Evolutionary conservation across 2,888 invertebrate species (phyloP).

Genomic region (Cheiracanthium punctorium): DNA sequence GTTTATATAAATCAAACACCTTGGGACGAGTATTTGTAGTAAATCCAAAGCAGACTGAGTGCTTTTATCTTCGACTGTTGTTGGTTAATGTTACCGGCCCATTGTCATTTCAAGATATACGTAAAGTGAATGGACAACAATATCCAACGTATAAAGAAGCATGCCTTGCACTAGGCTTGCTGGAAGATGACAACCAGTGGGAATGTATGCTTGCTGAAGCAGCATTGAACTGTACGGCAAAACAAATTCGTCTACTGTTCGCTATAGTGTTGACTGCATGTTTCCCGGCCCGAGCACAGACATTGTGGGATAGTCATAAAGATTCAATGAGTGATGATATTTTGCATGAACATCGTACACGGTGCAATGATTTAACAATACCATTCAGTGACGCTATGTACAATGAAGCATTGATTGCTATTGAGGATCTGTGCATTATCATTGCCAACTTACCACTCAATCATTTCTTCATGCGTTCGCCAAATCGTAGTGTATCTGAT

Average conservation of each 20-base stretch:
- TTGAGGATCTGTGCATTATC: conserved; percentile 18
- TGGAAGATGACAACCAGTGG: conserved; percentile 41
- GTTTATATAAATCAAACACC: too few relatives aligned
- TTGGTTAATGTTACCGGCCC: conserved; percentile 1
- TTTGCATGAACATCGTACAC: conserved; percentile 36
- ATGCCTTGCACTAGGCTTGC: conserved; percentile 36
- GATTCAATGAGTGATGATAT: conserved; percentile 35
- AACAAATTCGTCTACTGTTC: conserved; percentile 31
- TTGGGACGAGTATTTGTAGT: neutral
- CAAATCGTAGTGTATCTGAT: neutral
- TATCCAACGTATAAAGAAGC: conserved; percentile 5
- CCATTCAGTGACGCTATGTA: conserved; percentile 15
- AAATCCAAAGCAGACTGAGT: conserved; percentile 2
- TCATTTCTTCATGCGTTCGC: neutral
- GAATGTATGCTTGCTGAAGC: conserved; percentile 37
- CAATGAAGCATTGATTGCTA: conserved; percentile 34
- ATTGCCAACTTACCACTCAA: neutral
- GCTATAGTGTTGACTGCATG: conserved; percentile 39
- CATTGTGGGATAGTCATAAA: neutral
- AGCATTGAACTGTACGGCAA: conserved; percentile 29
- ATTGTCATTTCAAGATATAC: neutral
- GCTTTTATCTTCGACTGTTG: conserved; percentile 16
- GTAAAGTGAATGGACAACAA: neutral
- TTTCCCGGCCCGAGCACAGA: neutral
- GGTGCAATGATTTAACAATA: conserved; percentile 38